Evolutionary conservation across 2,113 vertebrate genomes (phyloP).

Genomic region (Chloroceryle aenea): DNA sequence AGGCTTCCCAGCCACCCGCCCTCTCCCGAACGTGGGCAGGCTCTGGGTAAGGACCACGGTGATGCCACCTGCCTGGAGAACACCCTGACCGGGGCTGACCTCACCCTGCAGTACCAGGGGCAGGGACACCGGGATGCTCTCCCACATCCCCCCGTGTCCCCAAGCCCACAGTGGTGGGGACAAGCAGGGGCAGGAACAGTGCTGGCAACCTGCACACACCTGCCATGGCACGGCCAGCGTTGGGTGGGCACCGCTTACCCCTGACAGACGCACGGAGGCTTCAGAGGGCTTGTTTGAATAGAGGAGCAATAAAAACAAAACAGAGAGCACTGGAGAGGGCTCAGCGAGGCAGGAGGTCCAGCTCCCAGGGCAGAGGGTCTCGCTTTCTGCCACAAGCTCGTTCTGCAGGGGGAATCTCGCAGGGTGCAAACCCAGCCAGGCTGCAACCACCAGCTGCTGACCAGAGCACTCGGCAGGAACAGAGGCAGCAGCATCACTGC

Average conservation of each 20-base stretch:
- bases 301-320: background rate
- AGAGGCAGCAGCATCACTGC: background rate
- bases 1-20: background rate
- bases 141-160: rapidly evolving
- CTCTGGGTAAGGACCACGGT: rapidly evolving
- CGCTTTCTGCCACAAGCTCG: background rate
- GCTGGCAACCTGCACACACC: background rate
- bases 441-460: background rate
- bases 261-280: rapidly evolving
- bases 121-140: background rate
- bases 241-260: too few relatives aligned
- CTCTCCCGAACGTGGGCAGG: rapidly evolving
- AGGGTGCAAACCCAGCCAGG: background rate
- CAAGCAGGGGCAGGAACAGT: rapidly evolving
- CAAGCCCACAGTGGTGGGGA: rapidly evolving
- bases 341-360: background rate
- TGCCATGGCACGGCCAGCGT: rapidly evolving
- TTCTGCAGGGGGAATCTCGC: background rate
- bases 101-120: rapidly evolving
- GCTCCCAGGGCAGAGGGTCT: background rate
- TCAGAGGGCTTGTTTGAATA: background rate
- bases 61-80: background rate
- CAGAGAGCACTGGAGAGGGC: too few relatives aligned
- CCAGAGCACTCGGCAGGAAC: background rate
- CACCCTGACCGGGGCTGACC: rapidly evolving